Evolutionary conservation across 1,140 invertebrate species (phyloP).

Genomic region (Melipona quadrifasciata): DNA sequence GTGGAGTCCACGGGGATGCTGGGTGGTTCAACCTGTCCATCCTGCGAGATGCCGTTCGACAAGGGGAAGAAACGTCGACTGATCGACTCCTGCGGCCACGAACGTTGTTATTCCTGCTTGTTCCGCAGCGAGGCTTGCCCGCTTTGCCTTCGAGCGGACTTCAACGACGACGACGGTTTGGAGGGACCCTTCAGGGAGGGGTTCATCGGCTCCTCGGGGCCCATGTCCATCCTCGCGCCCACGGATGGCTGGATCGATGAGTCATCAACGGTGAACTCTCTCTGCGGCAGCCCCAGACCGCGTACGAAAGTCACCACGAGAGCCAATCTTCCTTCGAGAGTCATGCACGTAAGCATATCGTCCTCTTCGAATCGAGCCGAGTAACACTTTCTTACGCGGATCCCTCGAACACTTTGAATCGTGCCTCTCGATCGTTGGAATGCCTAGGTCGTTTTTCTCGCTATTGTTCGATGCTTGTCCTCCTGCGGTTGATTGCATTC

Average conservation of each 20-base stretch:
- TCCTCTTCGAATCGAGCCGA: not conserved
- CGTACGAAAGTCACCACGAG: slow-evolving; percentile 68
- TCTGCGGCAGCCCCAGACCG: slow-evolving; percentile 78
- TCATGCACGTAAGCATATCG: slow-evolving; percentile 64
- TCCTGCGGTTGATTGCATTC: not conserved
- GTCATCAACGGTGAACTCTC: slow-evolving; percentile 76
- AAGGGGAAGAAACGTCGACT: slow-evolving; percentile 96
- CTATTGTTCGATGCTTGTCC: slow-evolving; percentile 16
- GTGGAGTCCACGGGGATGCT: slow-evolving; percentile 86
- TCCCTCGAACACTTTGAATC: not conserved
- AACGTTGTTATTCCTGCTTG: slow-evolving; percentile 96
- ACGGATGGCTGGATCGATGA: slow-evolving; percentile 76
- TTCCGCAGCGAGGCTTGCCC: slow-evolving; percentile 95
- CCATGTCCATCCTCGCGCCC: slow-evolving; percentile 65
- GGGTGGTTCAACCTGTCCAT: slow-evolving; percentile 87
- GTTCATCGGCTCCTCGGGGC: slow-evolving; percentile 58
- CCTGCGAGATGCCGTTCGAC: slow-evolving; percentile 95
- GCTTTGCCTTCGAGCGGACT: slow-evolving; percentile 84
- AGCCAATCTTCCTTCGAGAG: slow-evolving; percentile 61
- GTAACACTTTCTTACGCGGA: not conserved
- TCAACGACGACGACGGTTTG: slow-evolving; percentile 65
- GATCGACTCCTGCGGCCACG: slow-evolving; percentile 96
- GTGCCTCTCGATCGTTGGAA: slow-evolving; percentile 1
- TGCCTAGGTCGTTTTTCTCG: slow-evolving; percentile 1
- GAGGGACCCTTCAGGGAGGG: slow-evolving; percentile 53